Conservation (phyloP, 2,113 vertebrate species). For the Meriones unguiculatus region DNA sequence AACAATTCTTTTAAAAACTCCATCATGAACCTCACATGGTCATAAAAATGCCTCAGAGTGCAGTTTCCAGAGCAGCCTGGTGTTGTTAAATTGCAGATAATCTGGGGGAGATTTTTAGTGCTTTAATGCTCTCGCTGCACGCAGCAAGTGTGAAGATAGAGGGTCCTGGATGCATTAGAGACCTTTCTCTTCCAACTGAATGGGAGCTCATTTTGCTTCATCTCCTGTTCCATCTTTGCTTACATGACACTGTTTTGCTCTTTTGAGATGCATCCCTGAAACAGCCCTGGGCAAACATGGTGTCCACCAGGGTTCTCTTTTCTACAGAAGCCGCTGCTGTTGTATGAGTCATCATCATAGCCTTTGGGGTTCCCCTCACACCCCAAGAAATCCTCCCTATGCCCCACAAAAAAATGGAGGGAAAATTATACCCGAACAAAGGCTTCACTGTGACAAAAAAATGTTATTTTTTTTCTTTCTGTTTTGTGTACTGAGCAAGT, state of each 20-base stretch:
- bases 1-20: slow-evolving; percentile 71
- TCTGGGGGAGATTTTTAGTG: slow-evolving; percentile 68
- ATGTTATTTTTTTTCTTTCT: background rate
- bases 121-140: slow-evolving; percentile 60
- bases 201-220: slow-evolving; percentile 60
- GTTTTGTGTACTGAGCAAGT: background rate
- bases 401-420: slow-evolving; percentile 28
- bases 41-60: slow-evolving; percentile 72
- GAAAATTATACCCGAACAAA: slow-evolving; percentile 1
- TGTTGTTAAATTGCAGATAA: slow-evolving; percentile 73
- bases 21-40: slow-evolving; percentile 54
- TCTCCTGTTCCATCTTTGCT: slow-evolving; percentile 39
- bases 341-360: background rate
- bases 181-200: slow-evolving; percentile 69
- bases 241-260: background rate
- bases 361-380: slow-evolving; percentile 34
- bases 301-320: background rate
- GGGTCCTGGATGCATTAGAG: slow-evolving; percentile 70
- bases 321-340: slow-evolving; percentile 12
- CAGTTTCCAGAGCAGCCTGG: slow-evolving; percentile 31
- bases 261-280: background rate
- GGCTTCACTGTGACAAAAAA: background rate
- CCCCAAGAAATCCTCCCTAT: slow-evolving; percentile 12
- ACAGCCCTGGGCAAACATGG: slow-evolving; percentile 34
- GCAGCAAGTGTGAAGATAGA: slow-evolving; percentile 56